Conservation (phyloP, 1,140 invertebrate genomes). For the Cryptotermes secundus region DNA sequence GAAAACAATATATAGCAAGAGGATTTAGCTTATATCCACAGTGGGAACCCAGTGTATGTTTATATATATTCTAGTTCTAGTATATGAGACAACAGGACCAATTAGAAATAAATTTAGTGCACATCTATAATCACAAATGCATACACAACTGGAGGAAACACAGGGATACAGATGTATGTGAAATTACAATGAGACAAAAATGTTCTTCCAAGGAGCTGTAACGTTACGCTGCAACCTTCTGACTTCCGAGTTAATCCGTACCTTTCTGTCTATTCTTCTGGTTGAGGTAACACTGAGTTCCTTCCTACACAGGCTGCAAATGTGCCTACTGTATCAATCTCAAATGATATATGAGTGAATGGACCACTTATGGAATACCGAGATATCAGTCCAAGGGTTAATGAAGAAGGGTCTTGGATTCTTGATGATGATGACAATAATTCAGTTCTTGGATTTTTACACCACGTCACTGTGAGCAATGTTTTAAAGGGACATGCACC, state of each 20-base stretch:
- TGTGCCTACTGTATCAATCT: no score
- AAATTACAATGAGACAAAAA: background rate
- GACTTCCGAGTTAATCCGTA: no score
- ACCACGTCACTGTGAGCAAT: no score
- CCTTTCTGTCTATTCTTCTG: no score
- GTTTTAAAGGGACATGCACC: no score
- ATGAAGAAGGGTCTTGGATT: background rate
- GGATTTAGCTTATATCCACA: background rate
- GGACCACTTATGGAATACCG: no score
- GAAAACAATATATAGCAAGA: background rate
- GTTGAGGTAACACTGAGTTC: no score
- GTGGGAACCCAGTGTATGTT: background rate
- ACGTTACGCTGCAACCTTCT: background rate
- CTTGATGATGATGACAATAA: background rate
- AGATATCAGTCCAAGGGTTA: no score
- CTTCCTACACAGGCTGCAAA: no score
- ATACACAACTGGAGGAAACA: background rate
- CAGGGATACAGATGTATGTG: background rate
- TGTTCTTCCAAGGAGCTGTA: background rate
- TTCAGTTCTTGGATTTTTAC: no score
- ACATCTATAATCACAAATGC: constrained; percentile 6
- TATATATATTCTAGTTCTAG: background rate
- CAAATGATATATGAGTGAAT: no score
- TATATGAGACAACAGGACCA: background rate
- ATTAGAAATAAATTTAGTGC: background rate